Evolutionary conservation across 30 jellyfish, hydroid and myxozoan genomes (phyloP).

Genomic region (Haliclystus octoradiatus): DNA sequence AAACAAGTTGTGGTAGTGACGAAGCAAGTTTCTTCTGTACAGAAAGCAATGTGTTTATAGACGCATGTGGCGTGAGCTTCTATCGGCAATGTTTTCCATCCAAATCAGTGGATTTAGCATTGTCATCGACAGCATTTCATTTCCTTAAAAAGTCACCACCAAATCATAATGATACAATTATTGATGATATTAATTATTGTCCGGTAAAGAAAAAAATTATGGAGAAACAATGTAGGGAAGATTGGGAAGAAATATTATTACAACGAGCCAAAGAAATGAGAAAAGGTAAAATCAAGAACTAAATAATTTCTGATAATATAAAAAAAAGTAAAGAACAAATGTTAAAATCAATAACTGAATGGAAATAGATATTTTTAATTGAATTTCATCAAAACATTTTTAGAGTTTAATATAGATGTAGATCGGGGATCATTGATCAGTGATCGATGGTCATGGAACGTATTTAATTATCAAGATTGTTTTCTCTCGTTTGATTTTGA

Average conservation of each 20-base stretch:
- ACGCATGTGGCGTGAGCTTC: slow-evolving; percentile 55
- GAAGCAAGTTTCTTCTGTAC: not conserved
- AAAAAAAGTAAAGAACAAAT: no score
- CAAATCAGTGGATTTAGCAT: slow-evolving; percentile 26
- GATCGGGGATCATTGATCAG: no score
- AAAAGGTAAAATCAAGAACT: no score
- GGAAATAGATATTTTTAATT: no score
- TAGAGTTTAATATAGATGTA: no score
- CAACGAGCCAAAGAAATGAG: slow-evolving; percentile 48
- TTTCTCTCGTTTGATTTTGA: no score
- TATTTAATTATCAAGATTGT: no score
- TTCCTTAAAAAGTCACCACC: slow-evolving; percentile 52
- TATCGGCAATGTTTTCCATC: slow-evolving; percentile 59
- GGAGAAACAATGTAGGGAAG: slow-evolving; percentile 37
- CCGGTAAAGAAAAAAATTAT: slow-evolving; percentile 13
- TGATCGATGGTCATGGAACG: no score
- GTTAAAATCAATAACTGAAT: no score
- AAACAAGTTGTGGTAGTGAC: not conserved
- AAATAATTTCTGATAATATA: no score
- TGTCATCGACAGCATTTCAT: slow-evolving; percentile 57
- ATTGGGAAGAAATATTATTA: slow-evolving; percentile 43
- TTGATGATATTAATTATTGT: no score
- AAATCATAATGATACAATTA: slow-evolving; percentile 47
- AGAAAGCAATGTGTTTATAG: slow-evolving; percentile 9
- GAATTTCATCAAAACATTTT: no score